Conservation (phyloP, 2,888 invertebrate genomes). For the Tiliacea citrago region DNA sequence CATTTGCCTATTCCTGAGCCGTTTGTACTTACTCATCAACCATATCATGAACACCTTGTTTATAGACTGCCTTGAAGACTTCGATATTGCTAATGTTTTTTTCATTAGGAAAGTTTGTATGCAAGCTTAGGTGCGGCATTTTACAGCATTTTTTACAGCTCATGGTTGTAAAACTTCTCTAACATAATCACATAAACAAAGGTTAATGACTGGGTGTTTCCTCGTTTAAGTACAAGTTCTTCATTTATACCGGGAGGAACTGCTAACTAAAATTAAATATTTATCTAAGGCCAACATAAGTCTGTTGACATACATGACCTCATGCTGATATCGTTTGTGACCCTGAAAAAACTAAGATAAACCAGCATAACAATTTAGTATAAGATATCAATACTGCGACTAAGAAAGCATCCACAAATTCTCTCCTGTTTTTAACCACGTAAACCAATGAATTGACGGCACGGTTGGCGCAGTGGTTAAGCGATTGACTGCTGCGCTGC, state of each 20-base stretch:
- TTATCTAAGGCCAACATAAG: slow-evolving; percentile 6
- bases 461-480: no score
- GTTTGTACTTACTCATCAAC: slow-evolving; percentile 49
- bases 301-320: slow-evolving; percentile 54
- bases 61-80: slow-evolving; percentile 35
- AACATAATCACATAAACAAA: slow-evolving; percentile 30
- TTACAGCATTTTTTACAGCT: slow-evolving; percentile 31
- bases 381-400: not conserved
- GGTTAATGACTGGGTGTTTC: slow-evolving; percentile 1
- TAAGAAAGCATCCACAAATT: not conserved
- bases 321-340: slow-evolving; percentile 37
- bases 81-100: slow-evolving; percentile 40
- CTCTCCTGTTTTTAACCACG: not conserved
- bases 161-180: slow-evolving; percentile 28
- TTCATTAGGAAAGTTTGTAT: slow-evolving; percentile 36
- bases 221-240: slow-evolving; percentile 22
- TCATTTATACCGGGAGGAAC: slow-evolving; percentile 1
- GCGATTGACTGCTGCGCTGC: no score
- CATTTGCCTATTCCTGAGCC: slow-evolving; percentile 57
- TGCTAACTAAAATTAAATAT: slow-evolving; percentile 13
- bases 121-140: slow-evolving; percentile 21
- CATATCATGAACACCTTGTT: slow-evolving; percentile 49
- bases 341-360: slow-evolving; percentile 30
- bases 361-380: not conserved
- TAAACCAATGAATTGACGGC: not conserved